Evolutionary conservation across 1,140 invertebrate genomes (phyloP).

Genomic region (Drepana arcuata): DNA sequence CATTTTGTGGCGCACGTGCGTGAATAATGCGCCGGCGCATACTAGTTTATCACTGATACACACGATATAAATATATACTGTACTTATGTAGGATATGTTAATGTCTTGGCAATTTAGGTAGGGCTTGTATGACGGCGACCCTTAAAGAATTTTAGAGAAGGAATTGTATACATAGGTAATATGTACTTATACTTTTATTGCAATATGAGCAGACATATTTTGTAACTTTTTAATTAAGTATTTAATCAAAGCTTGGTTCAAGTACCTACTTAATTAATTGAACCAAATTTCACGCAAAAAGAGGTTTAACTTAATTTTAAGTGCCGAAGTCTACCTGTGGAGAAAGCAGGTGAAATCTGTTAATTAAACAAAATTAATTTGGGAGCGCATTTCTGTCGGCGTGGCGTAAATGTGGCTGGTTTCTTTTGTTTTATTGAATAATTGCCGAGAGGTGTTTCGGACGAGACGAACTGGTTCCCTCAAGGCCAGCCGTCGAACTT

Average conservation of each 20-base stretch:
- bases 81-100: too few relatives aligned
- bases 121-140: too few relatives aligned
- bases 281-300: neutral
- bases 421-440: constrained; percentile 71
- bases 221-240: too few relatives aligned
- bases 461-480: constrained; percentile 56
- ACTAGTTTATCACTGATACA: too few relatives aligned
- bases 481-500: constrained; percentile 67
- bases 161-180: too few relatives aligned
- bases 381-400: constrained; percentile 33
- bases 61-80: too few relatives aligned
- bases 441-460: constrained; percentile 66
- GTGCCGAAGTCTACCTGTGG: too few relatives aligned
- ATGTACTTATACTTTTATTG: too few relatives aligned
- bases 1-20: constrained; percentile 55
- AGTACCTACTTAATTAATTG: constrained; percentile 5
- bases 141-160: too few relatives aligned
- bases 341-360: constrained; percentile 29
- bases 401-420: constrained; percentile 53
- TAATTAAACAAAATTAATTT: constrained; percentile 51
- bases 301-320: neutral
- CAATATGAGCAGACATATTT: too few relatives aligned
- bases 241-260: too few relatives aligned
- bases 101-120: too few relatives aligned
- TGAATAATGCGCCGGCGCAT: constrained; percentile 25